Evolutionary conservation across 2,113 vertebrate genomes (phyloP).

Genomic region (Myanophis thanlyinensis): DNA sequence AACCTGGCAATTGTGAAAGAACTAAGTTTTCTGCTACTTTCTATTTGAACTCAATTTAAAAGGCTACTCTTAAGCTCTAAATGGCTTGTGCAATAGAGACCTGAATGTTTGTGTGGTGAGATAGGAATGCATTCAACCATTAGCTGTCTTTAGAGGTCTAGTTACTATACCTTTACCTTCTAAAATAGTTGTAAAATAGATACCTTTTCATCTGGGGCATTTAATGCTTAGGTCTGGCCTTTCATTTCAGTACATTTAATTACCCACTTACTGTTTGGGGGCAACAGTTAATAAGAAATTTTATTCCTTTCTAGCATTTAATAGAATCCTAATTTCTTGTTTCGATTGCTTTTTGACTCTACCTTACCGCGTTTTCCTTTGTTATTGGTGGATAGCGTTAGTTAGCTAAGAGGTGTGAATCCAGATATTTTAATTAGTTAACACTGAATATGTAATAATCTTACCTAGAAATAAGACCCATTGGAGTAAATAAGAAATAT

Average conservation of each 20-base stretch:
- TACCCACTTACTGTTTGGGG: neutral
- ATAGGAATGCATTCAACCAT: too few species aligned
- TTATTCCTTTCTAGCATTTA: neutral
- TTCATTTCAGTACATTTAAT: neutral
- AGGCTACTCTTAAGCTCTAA: neutral
- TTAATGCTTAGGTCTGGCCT: neutral
- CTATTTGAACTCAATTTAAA: neutral
- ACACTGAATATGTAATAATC: neutral
- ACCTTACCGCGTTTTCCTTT: neutral
- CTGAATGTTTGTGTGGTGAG: neutral
- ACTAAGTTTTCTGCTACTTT: neutral
- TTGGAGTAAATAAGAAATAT: neutral
- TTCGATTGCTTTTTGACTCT: neutral
- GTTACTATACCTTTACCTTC: neutral
- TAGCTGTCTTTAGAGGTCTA: neutral
- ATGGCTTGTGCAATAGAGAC: neutral
- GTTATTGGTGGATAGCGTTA: neutral
- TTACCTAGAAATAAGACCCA: neutral
- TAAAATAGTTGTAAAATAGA: neutral
- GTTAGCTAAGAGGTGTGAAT: neutral
- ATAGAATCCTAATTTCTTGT: neutral
- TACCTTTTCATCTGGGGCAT: neutral
- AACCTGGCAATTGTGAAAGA: neutral
- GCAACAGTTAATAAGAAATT: neutral
- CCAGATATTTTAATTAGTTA: neutral